A percentile compares a stretch with the other conserved stretches of the same genome.
These are phyloP conservation scores for Sebastes taczanowskii DNA, from an alignment of 2,797 vertebrate genomes.

Conservation along the genomic window DNA sequence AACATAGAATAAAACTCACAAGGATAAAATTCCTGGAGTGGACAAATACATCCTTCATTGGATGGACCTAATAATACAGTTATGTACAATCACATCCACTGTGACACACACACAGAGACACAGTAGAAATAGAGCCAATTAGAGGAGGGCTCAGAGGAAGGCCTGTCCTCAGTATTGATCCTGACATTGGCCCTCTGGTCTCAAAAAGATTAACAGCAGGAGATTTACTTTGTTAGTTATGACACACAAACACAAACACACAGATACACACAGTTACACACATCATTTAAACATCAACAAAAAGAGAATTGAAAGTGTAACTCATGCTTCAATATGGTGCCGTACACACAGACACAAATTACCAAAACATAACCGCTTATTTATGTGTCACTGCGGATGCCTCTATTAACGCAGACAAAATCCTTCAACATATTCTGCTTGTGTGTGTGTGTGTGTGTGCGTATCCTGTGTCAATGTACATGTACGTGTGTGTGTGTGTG, in stretches of 20 bases:
- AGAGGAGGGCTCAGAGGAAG: slow-evolving; percentile 71
- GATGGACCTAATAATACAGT: slow-evolving; percentile 36
- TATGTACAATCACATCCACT: slow-evolving; percentile 41
- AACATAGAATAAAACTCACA: slow-evolving; percentile 19
- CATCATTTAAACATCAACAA: slow-evolving; percentile 29
- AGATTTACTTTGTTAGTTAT: slow-evolving; percentile 75
- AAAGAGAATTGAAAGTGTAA: slow-evolving; percentile 49
- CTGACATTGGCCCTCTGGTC: slow-evolving; percentile 74
- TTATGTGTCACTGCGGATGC: slow-evolving; percentile 36
- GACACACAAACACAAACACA: slow-evolving; percentile 56
- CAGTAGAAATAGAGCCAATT: slow-evolving; percentile 72
- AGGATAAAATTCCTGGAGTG: slow-evolving; percentile 19
- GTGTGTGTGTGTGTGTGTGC: not conserved
- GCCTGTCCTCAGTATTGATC: slow-evolving; percentile 80
- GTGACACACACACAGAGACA: slow-evolving; percentile 18
- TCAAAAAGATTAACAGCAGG: slow-evolving; percentile 73
- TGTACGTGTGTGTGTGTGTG: not conserved
- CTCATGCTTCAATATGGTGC: slow-evolving; percentile 25
- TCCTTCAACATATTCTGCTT: slow-evolving; percentile 7
- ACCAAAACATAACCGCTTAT: slow-evolving; percentile 34
- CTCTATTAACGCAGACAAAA: slow-evolving; percentile 41
- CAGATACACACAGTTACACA: slow-evolving; percentile 28
- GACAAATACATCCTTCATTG: slow-evolving; percentile 49
- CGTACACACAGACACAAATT: slow-evolving; percentile 19
- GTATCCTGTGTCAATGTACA: not conserved